Evolutionary conservation across 2,113 vertebrate species (phyloP), one percentile per base, ranked within the genome.

Genomic region (Heteronetta atricapilla): DNA sequence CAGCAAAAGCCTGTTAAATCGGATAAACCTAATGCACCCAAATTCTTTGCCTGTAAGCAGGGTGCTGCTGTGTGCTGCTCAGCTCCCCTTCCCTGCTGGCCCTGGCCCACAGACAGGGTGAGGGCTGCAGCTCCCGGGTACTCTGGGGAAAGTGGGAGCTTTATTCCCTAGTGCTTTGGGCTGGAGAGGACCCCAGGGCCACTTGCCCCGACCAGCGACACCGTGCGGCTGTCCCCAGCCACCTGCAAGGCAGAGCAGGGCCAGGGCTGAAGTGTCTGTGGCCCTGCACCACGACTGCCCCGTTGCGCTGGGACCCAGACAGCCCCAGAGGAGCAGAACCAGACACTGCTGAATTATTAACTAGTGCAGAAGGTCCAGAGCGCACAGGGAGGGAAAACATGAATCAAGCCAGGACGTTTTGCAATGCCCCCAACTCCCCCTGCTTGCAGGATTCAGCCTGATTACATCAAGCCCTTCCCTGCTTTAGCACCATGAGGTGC

Each of bases 341-440:
- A 93, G 86, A 86, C 48, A 3, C 63, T 2, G 8, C 82, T 90
- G 69, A 93, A 90, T 88, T 79, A 86, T 92, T 64, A 93, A 94
- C 80, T 80, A 70, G 78, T 0, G 5, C 55, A 75, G 67, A 19
- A 86, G 67, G 38, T 60, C 2, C 0, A 29, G 69, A 77, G 63
- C 18, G 0, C 56, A 12, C 58, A 38, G 69, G 18, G n/a, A 91
- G 53, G 75, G 88, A 86, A 86, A 86, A 76, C 82, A 92, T 4
- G 63, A 64, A 60, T 18, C 79, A 26, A 69, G 72, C 76, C 91
- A 93, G 91, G 86, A 80, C 13, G 4, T 93, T 93, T 85, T 94
- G 91, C 94, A 95, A 91, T 2, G 29, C 14, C 38, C 62, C 10
- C 3, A 29, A 3, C 64, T n/a, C 73, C 29, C 60, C 55, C 56